Evolutionary conservation across 1,140 invertebrate genomes (phyloP), one percentile per base, ranked within the genome.

Genomic region (Camponotus vicinus): DNA sequence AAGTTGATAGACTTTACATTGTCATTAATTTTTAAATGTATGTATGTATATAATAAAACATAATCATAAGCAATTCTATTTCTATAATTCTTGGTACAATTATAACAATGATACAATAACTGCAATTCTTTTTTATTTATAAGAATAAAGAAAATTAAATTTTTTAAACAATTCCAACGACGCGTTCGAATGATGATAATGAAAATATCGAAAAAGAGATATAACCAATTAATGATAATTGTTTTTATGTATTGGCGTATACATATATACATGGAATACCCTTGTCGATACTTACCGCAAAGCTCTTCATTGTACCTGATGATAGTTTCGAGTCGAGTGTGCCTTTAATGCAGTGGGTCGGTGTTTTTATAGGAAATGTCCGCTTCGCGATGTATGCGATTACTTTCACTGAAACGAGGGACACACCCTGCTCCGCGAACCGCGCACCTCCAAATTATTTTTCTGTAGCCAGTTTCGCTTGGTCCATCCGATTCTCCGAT

Each of bases 341-440:
- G 92, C 83, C 85, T 92, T 92, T 89, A 88, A 88, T 32, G 77
- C 27, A 73, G 45, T 32, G 70, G 57, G 57, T 32, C 67, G 82
- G 75, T 61, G 88, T 92, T 94, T 93, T 93, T 94, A 94, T 94
- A 94, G 86, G 73, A 84, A 90, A 91, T 92, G 69, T 80, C 77
- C 52, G 42, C 71, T 40, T 70, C 78, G 66, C 89, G 86, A 90
- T 89, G 87, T 86, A 82, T 75, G 85, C 52, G 61, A 89, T 89
- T 89, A 93, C 93, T 94, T 94, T 93, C 93, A 92, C 92, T 91
- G 87, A 75, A 89, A 78, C 61, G n/a, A 75, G 52, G 61, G 86
- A 85, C 90, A 89, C 91, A 86, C 89, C 87, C 90, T 86, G 79
- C 52, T 37, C 40, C n/a, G 59, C 80, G 66, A 61, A 63, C 79